Conservation (phyloP, 2,797 vertebrate species). For the Coracias cyanogaster region DNA sequence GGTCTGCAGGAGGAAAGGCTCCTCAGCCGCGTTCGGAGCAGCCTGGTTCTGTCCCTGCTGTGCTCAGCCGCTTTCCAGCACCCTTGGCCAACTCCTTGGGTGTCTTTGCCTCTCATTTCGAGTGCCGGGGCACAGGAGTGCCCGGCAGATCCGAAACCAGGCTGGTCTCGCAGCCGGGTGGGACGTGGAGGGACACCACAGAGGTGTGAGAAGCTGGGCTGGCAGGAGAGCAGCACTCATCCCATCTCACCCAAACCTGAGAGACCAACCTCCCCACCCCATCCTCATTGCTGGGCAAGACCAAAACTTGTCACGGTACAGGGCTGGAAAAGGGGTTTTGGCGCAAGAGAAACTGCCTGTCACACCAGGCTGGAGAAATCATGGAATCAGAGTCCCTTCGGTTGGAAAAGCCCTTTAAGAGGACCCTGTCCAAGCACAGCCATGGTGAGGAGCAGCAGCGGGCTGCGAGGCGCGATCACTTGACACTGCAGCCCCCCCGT, state of each 20-base stretch:
- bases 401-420: no score
- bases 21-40: background rate
- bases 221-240: background rate
- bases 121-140: background rate
- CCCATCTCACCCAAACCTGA: background rate
- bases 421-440: no score
- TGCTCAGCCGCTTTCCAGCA: background rate
- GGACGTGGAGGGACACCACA: rapidly evolving
- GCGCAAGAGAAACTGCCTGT: background rate
- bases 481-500: background rate
- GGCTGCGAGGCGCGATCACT: background rate
- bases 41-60: rapidly evolving
- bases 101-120: background rate
- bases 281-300: background rate
- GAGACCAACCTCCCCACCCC: background rate
- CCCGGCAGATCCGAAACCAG: rapidly evolving
- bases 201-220: background rate
- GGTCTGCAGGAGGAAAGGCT: background rate
- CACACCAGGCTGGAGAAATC: background rate
- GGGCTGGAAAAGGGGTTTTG: background rate
- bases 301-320: background rate
- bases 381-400: no score
- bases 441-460: background rate
- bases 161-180: background rate
- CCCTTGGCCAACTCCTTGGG: background rate